Base-by-base conservation (phyloP, 2,888 invertebrate species). In the Nezara viridula region DNA sequence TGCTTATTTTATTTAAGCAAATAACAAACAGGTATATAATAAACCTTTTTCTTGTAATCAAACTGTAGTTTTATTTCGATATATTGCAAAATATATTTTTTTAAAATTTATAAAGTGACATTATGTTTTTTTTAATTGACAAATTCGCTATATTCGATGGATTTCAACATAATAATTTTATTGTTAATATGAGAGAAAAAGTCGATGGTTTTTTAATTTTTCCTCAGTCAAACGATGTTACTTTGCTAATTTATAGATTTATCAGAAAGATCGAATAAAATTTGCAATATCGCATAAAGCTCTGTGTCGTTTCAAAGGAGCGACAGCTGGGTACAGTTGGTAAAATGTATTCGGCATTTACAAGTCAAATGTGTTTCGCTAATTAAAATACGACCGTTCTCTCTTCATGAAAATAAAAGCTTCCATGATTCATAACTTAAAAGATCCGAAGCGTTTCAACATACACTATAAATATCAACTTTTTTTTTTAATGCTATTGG, bases 331-430 rank as follows among this genome's bases (percentile, higher is more conserved):
- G 19, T 37, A 7, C 66, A 21, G 66, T 37, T 37, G 66, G 19
- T 32, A 19, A 73, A 73, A 73, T 73, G 32, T 73, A 73, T 73
- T 73, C 66, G 37, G 66, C 19, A 73, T 73, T 73, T 73, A 73
- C 66, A 73, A 73, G 66, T 73, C 66, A 73, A 73, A 73, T 73
- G 32, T 73, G 32, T 73, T 73, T 37, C 66, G 32, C 66, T 73
- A 73, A 73, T 73, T 73, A 73, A 73, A 73, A 73, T 73, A 73
- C 66, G 66, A 32, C 66, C 66, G 32, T 27, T 7, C 66, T 37
- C 32, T 37, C 27, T 73, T 37, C 66, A 73, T 73, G 66, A 73
- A 73, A 60, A 60, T 60, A 60, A 27, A 37, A 73, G 37, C 16
- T 16, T 60, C 60, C 60, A 73, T 21, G 66, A 73, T 73, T 73